Conservation (phyloP, 1,140 invertebrate genomes). For the Berghia stephanieae region DNA sequence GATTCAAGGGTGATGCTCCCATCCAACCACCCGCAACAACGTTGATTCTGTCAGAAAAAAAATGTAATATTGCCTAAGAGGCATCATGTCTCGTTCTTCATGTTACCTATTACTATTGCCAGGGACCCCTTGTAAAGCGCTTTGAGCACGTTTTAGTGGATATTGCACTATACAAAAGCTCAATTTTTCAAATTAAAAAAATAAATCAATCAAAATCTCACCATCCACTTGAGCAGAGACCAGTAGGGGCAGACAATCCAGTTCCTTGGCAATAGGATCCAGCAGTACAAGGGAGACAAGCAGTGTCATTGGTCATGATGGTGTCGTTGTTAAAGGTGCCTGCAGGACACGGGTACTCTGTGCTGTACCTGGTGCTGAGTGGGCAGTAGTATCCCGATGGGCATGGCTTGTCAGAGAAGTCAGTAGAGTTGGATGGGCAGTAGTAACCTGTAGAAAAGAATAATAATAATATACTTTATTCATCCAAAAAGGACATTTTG, state of each 20-base stretch:
- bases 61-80: too few species aligned
- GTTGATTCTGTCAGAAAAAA: too few species aligned
- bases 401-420: constrained; percentile 55
- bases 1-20: too few species aligned
- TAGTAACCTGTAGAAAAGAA: constrained; percentile 52
- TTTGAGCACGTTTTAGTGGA: too few species aligned
- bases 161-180: too few species aligned
- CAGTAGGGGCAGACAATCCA: constrained; percentile 47
- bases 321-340: constrained; percentile 56
- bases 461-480: neutral
- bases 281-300: constrained; percentile 54
- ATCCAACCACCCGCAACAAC: too few species aligned
- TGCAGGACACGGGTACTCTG: constrained; percentile 48
- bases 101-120: too few species aligned
- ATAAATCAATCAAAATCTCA: too few species aligned
- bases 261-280: constrained; percentile 56
- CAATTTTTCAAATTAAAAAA: too few species aligned
- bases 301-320: constrained; percentile 42
- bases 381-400: constrained; percentile 61
- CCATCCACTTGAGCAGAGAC: neutral
- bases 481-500: too few species aligned
- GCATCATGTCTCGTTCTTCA: too few species aligned
- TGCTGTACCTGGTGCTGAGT: constrained; percentile 41
- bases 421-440: constrained; percentile 56
- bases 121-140: too few species aligned